A percentile compares a stretch with the other conserved stretches of the same genome.
phyloP scores from a whole-genome alignment of 2,888 invertebrate genomes.

The Synanthedon myopaeformis region DNA sequence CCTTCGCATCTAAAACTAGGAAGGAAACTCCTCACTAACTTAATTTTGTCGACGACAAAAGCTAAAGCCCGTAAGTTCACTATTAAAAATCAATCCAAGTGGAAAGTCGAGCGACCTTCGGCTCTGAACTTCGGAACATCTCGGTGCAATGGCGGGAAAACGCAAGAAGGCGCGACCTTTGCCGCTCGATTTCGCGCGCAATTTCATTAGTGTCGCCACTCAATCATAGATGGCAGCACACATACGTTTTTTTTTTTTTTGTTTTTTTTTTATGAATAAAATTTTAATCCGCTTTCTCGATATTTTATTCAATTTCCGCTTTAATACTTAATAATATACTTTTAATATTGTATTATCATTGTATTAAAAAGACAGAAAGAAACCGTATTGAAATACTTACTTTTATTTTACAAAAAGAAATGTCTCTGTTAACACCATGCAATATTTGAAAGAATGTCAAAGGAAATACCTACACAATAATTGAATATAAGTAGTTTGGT shows the following conservation, averaged over 20 bases:
- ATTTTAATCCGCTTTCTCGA: background rate
- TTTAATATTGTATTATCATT: too few species aligned
- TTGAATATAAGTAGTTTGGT: too few species aligned
- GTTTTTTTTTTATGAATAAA: background rate
- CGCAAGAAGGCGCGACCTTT: slow-evolving; percentile 61
- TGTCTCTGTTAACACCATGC: too few species aligned
- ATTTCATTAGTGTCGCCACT: slow-evolving; percentile 62
- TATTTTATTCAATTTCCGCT: too few species aligned
- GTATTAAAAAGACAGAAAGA: too few species aligned
- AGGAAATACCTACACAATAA: too few species aligned
- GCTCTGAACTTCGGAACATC: slow-evolving; percentile 40
- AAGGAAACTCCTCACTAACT: slow-evolving; percentile 35
- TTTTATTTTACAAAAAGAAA: too few species aligned
- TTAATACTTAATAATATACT: too few species aligned
- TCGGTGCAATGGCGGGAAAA: slow-evolving; percentile 56
- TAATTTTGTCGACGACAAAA: slow-evolving; percentile 53
- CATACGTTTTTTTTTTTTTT: background rate
- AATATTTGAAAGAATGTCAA: too few species aligned
- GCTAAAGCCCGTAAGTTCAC: slow-evolving; percentile 53
- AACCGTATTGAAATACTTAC: too few species aligned
- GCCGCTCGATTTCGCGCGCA: slow-evolving; percentile 67
- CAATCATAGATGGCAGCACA: slow-evolving; percentile 54
- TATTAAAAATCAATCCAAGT: slow-evolving; percentile 66
- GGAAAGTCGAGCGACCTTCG: slow-evolving; percentile 54
- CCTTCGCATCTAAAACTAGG: background rate